phyloP scores from a whole-genome alignment of 2,113 vertebrate genomes.

The Pollachius pollachius region DNA sequence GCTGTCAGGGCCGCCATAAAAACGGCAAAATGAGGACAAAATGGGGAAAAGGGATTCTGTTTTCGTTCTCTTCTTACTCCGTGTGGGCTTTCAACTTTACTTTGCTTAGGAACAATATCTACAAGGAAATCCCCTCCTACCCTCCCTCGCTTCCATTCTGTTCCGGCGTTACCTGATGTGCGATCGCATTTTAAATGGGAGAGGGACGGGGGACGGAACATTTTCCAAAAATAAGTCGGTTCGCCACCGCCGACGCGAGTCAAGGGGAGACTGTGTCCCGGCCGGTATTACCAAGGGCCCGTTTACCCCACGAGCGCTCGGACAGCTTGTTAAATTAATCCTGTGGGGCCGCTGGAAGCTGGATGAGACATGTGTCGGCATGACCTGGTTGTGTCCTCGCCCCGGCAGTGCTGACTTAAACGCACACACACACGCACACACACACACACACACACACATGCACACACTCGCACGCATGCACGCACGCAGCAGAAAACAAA shows the following conservation, averaged over 20 bases:
- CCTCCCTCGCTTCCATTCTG: not conserved
- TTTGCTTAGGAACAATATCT: too few relatives aligned
- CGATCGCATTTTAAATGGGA: conserved; percentile 54
- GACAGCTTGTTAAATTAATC: conserved; percentile 78
- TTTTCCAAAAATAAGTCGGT: conserved; percentile 60
- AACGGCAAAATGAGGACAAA: not conserved
- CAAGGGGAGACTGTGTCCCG: conserved; percentile 65
- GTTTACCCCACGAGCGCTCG: conserved; percentile 58
- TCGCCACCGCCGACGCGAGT: conserved; percentile 68
- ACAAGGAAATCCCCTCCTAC: too few relatives aligned
- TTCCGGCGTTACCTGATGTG: not conserved
- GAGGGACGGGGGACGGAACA: conserved; percentile 48
- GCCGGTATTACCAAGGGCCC: conserved; percentile 71
- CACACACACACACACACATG: conserved; percentile 14
- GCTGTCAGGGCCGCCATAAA: not conserved
- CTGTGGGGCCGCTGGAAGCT: conserved; percentile 64
- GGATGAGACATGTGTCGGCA: conserved; percentile 66
- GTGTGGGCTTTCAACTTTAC: too few relatives aligned
- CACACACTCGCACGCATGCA: not conserved
- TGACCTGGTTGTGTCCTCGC: conserved; percentile 72
- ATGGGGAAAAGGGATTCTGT: not conserved
- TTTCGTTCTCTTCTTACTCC: too few relatives aligned
- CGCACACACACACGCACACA: not conserved
- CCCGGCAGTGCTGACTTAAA: conserved; percentile 41
- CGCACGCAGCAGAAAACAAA: not conserved